phyloP scores from a whole-genome alignment of 92 coral and sea anemone species.

The Pocillopora grandis region DNA sequence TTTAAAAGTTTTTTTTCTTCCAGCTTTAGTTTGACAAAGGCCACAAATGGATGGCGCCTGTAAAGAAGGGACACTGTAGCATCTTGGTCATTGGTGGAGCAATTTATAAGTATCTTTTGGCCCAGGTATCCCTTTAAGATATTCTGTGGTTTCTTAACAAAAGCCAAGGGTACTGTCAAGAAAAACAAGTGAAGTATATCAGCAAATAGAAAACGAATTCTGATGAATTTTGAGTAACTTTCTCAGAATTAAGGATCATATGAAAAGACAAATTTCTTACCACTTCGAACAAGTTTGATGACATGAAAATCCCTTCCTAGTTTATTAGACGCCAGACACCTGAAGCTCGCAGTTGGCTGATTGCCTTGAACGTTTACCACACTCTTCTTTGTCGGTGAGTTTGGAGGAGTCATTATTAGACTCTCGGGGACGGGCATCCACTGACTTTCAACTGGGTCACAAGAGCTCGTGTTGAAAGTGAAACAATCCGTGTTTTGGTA shows the following conservation, averaged over 20 bases:
- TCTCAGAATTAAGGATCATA: background rate
- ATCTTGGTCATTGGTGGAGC: conserved; percentile 15
- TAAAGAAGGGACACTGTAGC: conserved; percentile 12
- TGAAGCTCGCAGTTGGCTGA: conserved; percentile 43
- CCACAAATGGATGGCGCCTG: background rate
- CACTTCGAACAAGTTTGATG: conserved; percentile 57
- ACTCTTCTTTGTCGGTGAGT: conserved; percentile 36
- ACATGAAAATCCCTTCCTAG: conserved; percentile 57
- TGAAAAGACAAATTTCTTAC: conserved; percentile 46
- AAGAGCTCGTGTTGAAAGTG: background rate
- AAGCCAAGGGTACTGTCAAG: background rate
- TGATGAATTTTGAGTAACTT: background rate
- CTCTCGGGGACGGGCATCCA: conserved; percentile 36
- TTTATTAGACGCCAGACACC: conserved; percentile 65
- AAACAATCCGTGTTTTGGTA: conserved; percentile 34
- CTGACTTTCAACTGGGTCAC: conserved; percentile 24
- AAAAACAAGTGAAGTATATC: background rate
- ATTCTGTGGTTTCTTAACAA: background rate
- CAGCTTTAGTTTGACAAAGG: background rate
- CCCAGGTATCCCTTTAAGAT: conserved; percentile 11
- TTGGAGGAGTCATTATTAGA: background rate
- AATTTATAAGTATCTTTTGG: conserved; percentile 6
- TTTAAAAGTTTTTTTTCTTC: background rate
- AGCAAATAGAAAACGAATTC: background rate
- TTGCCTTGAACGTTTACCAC: conserved; percentile 42